Percentiles rank a stretch among this genome's conserved stretches.
Conservation (phyloP, 2,797 vertebrate genomes). For the Cercopithecus neglectus region DNA sequence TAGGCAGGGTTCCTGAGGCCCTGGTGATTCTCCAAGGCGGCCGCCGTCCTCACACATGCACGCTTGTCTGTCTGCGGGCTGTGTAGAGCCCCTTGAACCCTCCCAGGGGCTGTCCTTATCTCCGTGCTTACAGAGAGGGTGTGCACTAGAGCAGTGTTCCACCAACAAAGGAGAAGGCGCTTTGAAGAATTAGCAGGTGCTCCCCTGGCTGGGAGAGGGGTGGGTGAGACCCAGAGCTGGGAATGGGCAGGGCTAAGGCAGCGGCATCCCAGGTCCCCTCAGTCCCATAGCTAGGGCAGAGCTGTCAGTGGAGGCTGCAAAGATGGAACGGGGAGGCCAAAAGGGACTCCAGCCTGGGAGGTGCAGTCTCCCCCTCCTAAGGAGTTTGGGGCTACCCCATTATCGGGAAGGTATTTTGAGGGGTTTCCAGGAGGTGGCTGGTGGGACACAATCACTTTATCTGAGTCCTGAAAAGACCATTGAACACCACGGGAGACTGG, state of each 20-base stretch:
- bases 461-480: background rate
- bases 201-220: background rate
- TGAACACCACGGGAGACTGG: background rate
- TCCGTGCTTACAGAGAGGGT: rapidly evolving
- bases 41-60: background rate
- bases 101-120: background rate
- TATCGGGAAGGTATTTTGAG: background rate
- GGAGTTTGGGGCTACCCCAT: background rate
- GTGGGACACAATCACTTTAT: background rate
- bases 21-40: background rate
- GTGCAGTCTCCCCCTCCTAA: background rate
- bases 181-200: background rate
- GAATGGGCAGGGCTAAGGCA: background rate
- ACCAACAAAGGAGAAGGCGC: background rate
- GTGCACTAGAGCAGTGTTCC: background rate
- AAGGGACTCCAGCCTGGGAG: background rate
- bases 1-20: background rate
- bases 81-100: background rate
- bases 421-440: background rate
- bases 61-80: background rate
- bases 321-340: background rate
- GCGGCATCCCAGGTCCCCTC: background rate
- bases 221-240: background rate
- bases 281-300: background rate
- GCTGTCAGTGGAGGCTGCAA: background rate